Conservation (phyloP, 2,888 invertebrate genomes). For the Microplitis deprimator region DNA sequence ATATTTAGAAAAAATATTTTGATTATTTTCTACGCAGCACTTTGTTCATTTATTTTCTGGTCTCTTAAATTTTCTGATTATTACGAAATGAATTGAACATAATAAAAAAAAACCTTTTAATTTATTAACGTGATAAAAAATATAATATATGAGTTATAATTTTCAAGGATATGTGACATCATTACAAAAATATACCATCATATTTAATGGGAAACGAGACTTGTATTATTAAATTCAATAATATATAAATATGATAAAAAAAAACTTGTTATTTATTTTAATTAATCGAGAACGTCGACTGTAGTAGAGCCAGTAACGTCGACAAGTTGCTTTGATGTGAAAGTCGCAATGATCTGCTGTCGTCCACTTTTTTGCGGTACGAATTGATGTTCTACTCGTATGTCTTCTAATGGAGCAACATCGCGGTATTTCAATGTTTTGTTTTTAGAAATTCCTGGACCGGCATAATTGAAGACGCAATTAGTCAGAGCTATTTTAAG, state of each 20-base stretch:
- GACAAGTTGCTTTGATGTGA: constrained; percentile 79
- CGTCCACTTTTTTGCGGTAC: constrained; percentile 78
- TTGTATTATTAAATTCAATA: constrained; percentile 1
- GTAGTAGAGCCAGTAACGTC: constrained; percentile 80
- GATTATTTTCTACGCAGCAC: constrained; percentile 53
- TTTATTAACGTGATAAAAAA: constrained; percentile 13
- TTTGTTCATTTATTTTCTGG: constrained; percentile 58
- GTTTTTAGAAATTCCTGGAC: constrained; percentile 78
- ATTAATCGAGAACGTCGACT: constrained; percentile 73
- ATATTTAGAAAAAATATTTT: constrained; percentile 33
- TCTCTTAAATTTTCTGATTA: constrained; percentile 56
- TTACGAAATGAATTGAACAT: constrained; percentile 48
- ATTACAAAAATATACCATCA: constrained; percentile 4
- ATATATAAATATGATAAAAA: constrained; percentile 14
- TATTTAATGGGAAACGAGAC: not conserved
- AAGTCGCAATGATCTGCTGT: constrained; percentile 80
- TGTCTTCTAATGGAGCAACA: constrained; percentile 73
- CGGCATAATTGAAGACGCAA: constrained; percentile 81
- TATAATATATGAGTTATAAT: not conserved
- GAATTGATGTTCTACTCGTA: constrained; percentile 75
- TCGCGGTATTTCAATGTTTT: constrained; percentile 75
- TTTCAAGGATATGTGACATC: constrained; percentile 12
- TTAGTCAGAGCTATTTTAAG: constrained; percentile 77
- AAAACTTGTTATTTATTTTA: constrained; percentile 48
- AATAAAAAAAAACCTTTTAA: constrained; percentile 24